Evolutionary conservation across 2,888 invertebrate genomes (phyloP), one percentile per base, ranked within the genome.

Genomic region (Scaptomyza polygonia): DNA sequence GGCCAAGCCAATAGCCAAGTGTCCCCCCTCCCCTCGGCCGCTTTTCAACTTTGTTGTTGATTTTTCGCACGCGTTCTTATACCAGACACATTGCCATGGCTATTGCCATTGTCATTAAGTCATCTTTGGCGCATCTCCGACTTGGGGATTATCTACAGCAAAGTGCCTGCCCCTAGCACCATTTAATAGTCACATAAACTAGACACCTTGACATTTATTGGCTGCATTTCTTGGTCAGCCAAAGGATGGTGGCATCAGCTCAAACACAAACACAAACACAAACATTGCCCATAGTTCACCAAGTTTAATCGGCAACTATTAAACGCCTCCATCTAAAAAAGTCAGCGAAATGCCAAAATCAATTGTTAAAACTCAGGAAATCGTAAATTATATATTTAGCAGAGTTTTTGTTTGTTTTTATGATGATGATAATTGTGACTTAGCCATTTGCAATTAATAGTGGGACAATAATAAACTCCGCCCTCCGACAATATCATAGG

Each of bases 141-240:
- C 75, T 39, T 45, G 55, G 45, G 68, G 79, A 78, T 73, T 78
- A 73, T 78, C 74, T 32, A 29, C 27, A 66, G 32, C 21, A 21
- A 34, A 43, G 69, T 34, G 53, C 49, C 74, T 32, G 53, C 53
- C 59, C 34, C 43, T 39, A 48, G 56, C 54, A 55, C 49, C 62
- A 54, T 47, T 79, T 76, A 78, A 78, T 65, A 63, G 77, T 64
- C 63, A 36, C 77, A 78, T 78, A 78, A 80, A 80, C 56, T 67
- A 70, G 49, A 62, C 61, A 45, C 49, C 58, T 62, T 72, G 81
- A 80, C 77, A 67, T 78, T 78, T 78, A 80, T 76, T 69, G 71
- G 21, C 25, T 45, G 65, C 43, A 45, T 72, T 49, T 36, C 44
- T 14, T 21, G 18, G 43, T 14, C 18, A 29, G 43, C 18, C 40